These are phyloP conservation scores for Pseudochaenichthys georgianus DNA, from an alignment of 2,797 vertebrate genomes.

Conservation along the genomic window DNA sequence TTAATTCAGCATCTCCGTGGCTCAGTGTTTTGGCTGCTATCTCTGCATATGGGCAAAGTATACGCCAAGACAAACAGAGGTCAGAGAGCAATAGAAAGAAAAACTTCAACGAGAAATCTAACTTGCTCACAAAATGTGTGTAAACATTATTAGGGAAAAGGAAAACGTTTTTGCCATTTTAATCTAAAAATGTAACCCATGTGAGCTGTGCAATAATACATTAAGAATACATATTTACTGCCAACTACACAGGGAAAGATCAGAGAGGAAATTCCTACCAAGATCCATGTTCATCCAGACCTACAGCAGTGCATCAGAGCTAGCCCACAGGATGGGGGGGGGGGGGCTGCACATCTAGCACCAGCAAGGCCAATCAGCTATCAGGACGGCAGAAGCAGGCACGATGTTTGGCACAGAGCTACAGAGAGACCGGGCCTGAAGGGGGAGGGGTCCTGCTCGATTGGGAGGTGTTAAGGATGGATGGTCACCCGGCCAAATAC, in stretches of 20 bases:
- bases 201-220: slow-evolving; percentile 8
- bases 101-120: slow-evolving; percentile 28
- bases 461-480: slow-evolving; percentile 75
- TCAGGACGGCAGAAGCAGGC: slow-evolving; percentile 72
- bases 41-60: slow-evolving; percentile 51
- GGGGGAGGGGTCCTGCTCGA: slow-evolving; percentile 62
- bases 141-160: background rate
- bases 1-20: slow-evolving; percentile 73
- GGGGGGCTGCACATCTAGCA: slow-evolving; percentile 47
- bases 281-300: slow-evolving; percentile 51
- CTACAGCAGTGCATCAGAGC: slow-evolving; percentile 43
- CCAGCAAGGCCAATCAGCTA: slow-evolving; percentile 60
- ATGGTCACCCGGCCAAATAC: slow-evolving; percentile 68
- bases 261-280: slow-evolving; percentile 49
- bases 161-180: background rate
- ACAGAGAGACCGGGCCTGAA: slow-evolving; percentile 65
- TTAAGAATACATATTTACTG: slow-evolving; percentile 16
- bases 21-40: slow-evolving; percentile 64
- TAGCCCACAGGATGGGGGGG: slow-evolving; percentile 38
- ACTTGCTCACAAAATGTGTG: slow-evolving; percentile 26
- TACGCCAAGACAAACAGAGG: slow-evolving; percentile 68
- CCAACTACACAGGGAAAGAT: slow-evolving; percentile 47
- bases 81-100: slow-evolving; percentile 45
- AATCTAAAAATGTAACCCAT: slow-evolving; percentile 16
- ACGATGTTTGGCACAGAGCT: slow-evolving; percentile 59